These are phyloP conservation scores for Hyposmocoma kahamanoa DNA, from an alignment of 1,140 invertebrate species.

Conservation along the genomic window DNA sequence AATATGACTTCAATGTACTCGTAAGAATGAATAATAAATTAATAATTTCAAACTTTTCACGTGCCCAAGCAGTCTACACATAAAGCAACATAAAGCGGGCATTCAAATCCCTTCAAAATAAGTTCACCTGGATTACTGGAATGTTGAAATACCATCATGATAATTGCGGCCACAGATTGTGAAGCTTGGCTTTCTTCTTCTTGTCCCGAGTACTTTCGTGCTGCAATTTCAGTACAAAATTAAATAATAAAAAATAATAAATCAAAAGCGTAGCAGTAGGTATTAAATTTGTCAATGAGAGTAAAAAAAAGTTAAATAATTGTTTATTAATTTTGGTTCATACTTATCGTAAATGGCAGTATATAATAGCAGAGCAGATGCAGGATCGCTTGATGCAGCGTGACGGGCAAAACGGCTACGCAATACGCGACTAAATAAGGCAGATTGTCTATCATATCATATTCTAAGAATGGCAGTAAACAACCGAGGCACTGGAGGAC, in stretches of 20 bases:
- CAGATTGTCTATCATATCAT: slow-evolving; percentile 95
- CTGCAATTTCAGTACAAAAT: too few species aligned
- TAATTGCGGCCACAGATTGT: slow-evolving; percentile 94
- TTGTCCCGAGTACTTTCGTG: slow-evolving; percentile 78
- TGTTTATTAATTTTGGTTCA: slow-evolving; percentile 67
- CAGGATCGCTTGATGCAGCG: slow-evolving; percentile 95
- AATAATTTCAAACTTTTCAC: too few species aligned
- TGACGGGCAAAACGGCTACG: slow-evolving; percentile 91
- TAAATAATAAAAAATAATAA: too few species aligned
- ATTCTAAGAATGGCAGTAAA: slow-evolving; percentile 96
- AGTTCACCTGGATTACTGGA: slow-evolving; percentile 91
- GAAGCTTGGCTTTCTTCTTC: slow-evolving; percentile 88
- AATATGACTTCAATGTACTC: too few species aligned
- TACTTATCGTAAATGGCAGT: slow-evolving; percentile 96
- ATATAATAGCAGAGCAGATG: slow-evolving; percentile 97
- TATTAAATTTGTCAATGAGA: too few species aligned
- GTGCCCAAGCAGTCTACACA: too few species aligned
- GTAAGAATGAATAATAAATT: too few species aligned
- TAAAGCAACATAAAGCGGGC: too few species aligned
- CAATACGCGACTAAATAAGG: slow-evolving; percentile 95
- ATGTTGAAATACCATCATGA: slow-evolving; percentile 98
- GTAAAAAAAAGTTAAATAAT: too few species aligned
- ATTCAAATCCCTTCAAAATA: too few species aligned
- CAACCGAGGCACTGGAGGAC: slow-evolving; percentile 93
- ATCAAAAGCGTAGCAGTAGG: too few species aligned